A percentile compares a stretch with the other conserved stretches of the same genome.
Evolutionary conservation across 1,140 invertebrate genomes (phyloP).

Genomic region (Caenorhabditis inopinata): DNA sequence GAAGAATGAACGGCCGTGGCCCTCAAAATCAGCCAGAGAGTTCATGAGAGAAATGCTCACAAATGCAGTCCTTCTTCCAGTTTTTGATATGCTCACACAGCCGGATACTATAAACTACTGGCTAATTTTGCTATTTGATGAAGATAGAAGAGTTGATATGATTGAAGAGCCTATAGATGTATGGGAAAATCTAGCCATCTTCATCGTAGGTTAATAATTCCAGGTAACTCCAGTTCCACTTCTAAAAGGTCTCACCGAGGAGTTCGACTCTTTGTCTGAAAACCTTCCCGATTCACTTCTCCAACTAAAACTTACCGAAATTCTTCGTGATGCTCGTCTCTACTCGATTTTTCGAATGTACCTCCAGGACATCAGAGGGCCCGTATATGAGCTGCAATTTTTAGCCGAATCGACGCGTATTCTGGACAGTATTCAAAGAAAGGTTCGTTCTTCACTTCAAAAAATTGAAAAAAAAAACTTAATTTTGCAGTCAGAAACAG

Average conservation of each 20-base stretch:
- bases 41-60: constrained; percentile 49
- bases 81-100: constrained; percentile 49
- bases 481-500: constrained; percentile 28
- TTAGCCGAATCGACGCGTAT: constrained; percentile 44
- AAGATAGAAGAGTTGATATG: not conserved
- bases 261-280: not conserved
- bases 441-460: not conserved
- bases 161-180: not conserved
- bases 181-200: not conserved
- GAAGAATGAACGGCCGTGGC: constrained; percentile 34
- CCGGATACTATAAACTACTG: constrained; percentile 53
- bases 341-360: constrained; percentile 49
- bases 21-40: constrained; percentile 41
- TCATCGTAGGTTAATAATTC: constrained; percentile 18
- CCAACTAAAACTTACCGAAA: constrained; percentile 48
- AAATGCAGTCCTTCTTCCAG: constrained; percentile 46
- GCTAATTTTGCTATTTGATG: constrained; percentile 45
- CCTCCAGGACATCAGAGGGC: constrained; percentile 45
- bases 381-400: constrained; percentile 49
- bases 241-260: constrained; percentile 41
- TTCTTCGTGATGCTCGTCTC: constrained; percentile 44
- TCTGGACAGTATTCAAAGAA: constrained; percentile 47
- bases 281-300: constrained; percentile 46
- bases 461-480: not conserved
- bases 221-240: constrained; percentile 32